Conservation (phyloP, 30 jellyfish, hydroid and myxozoan species). For the Sanderia malayensis region DNA sequence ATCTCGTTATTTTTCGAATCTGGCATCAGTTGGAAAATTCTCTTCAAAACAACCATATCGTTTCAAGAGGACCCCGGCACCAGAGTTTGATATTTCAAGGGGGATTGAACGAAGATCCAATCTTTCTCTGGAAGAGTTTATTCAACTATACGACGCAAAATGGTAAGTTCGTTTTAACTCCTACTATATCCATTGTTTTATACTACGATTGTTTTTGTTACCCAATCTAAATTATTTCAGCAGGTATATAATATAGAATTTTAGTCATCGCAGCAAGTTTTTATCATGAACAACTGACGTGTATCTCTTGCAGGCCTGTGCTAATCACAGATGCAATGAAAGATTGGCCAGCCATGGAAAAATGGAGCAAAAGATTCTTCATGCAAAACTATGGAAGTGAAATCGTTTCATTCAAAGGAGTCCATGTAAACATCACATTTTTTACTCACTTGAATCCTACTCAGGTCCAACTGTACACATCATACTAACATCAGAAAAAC, state of each 20-base stretch:
- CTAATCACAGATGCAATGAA: slow-evolving; percentile 74
- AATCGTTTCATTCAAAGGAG: slow-evolving; percentile 56
- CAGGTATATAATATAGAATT: too few species aligned
- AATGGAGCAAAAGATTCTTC: slow-evolving; percentile 58
- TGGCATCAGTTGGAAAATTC: not conserved
- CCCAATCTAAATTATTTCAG: too few species aligned
- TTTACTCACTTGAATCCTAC: too few species aligned
- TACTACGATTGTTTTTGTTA: too few species aligned
- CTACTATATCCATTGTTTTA: too few species aligned
- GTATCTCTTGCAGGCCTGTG: slow-evolving; percentile 57
- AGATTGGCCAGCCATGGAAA: slow-evolving; percentile 67
- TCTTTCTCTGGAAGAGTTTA: slow-evolving; percentile 57
- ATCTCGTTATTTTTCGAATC: too few species aligned
- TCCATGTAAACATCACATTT: too few species aligned
- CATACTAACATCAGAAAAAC: too few species aligned
- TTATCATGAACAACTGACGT: not conserved
- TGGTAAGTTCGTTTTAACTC: too few species aligned
- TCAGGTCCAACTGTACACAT: too few species aligned
- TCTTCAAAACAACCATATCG: not conserved
- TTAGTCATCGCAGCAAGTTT: not conserved
- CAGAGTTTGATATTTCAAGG: slow-evolving; percentile 38
- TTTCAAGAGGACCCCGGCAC: slow-evolving; percentile 18
- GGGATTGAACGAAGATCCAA: slow-evolving; percentile 78
- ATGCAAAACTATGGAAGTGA: slow-evolving; percentile 44
- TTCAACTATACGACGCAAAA: slow-evolving; percentile 65